These are phyloP conservation scores for Hozukius guyotensis DNA, from an alignment of 2,797 vertebrate species.

Conservation along the genomic window DNA sequence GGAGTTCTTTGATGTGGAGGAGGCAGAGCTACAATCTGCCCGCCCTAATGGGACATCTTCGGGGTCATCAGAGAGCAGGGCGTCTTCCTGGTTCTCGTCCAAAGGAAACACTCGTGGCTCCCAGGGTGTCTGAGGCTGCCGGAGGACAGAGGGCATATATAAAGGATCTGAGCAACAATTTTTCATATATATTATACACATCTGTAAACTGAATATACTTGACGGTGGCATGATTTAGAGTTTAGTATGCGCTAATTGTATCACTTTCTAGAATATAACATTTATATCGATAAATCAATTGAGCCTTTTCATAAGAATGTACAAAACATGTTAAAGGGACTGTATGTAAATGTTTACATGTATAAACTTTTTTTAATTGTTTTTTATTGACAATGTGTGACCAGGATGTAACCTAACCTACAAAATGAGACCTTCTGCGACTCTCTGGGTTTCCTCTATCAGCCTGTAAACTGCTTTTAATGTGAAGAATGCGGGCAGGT, in stretches of 20 bases:
- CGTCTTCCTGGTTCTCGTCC: slow-evolving; percentile 31
- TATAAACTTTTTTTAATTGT: not conserved
- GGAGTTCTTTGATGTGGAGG: slow-evolving; percentile 27
- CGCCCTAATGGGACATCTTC: not conserved
- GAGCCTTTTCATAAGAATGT: not conserved
- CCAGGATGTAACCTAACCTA: too few relatives aligned
- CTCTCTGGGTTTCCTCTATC: too few relatives aligned
- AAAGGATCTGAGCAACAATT: not conserved
- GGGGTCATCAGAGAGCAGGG: slow-evolving; percentile 24
- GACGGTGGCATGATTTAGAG: not conserved
- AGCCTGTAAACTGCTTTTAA: too few relatives aligned
- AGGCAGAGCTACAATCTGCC: not conserved
- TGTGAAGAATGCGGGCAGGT: too few relatives aligned
- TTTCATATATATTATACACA: not conserved
- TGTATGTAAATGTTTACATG: not conserved
- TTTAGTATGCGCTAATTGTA: not conserved
- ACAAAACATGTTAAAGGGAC: not conserved
- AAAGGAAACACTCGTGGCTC: slow-evolving; percentile 64
- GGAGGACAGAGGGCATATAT: not conserved
- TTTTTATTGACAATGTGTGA: too few relatives aligned
- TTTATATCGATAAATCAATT: not conserved
- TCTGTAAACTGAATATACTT: not conserved
- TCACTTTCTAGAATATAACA: not conserved
- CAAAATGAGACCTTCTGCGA: too few relatives aligned
- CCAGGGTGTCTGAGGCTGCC: slow-evolving; percentile 62